Base-by-base conservation (phyloP, 2,888 invertebrate species). In the Liodrosophila aerea region DNA sequence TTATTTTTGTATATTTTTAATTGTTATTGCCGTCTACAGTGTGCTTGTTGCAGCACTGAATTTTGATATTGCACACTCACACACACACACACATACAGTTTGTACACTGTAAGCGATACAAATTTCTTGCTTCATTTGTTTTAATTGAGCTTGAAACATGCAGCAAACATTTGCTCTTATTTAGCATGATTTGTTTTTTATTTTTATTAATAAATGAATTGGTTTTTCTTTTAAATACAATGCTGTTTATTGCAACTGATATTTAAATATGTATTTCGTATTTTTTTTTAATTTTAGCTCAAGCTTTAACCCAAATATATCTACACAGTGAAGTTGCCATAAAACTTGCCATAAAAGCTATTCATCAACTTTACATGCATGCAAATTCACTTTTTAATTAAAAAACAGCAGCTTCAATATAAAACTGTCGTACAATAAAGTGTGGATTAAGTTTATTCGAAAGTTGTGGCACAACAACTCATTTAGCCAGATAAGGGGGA, bases 81-180 rank as follows among this genome's bases (percentile, higher is more conserved):
- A 41, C 40, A 40, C 49, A 40, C 46, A 46, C 31, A 33, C 13
- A 46, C 29, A 30, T 33, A 44, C 31, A 40, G n/a, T n/a, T n/a
- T n/a, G n/a, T n/a, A n/a, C n/a, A n/a, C n/a, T n/a, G n/a, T n/a
- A 51, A 53, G 66, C 62, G 41, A 59, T 58, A 69, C 56, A 63
- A 67, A 76, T 70, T 75, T 74, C 65, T 75, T 75, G 83, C 68
- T 83, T 80, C 73, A 80, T 83, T 83, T 80, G 68, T 69, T 74
- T 84, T 84, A 81, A 81, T 84, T 84, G 82, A 76, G 85, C 82
- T 65, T 69, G 74, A 75, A 80, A 80, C 60, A 75, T 61, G 65
- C 71, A 59, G 57, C 47, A 65, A 68, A 78, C 70, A 69, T 70
- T 71, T 62, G 58, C 40, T 41, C 18, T 39, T 39, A 7, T 39